Conservation (phyloP, 1,140 invertebrate genomes). For the Dendroctonus ponderosae region DNA sequence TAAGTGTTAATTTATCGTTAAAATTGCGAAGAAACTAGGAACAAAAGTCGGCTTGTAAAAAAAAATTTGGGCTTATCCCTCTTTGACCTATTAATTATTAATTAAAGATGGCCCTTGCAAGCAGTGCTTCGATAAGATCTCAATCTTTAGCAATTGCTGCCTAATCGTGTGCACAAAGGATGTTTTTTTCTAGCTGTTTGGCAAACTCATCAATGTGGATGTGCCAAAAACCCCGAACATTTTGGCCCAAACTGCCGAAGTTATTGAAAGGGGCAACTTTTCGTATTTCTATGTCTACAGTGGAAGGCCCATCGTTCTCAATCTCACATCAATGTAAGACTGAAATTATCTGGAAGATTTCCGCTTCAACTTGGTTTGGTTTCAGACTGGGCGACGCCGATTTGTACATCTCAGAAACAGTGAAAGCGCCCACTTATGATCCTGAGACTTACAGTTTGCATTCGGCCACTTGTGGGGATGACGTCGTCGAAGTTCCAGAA, state of each 20-base stretch:
- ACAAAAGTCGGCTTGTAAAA: too few species aligned
- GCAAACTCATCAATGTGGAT: slow-evolving; percentile 20
- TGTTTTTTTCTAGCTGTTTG: slow-evolving; percentile 19
- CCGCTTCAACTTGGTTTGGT: neutral
- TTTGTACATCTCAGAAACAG: slow-evolving; percentile 56
- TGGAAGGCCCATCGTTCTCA: slow-evolving; percentile 15
- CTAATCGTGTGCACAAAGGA: neutral
- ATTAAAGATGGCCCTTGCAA: too few species aligned
- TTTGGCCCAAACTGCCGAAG: neutral
- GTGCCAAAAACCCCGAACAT: slow-evolving; percentile 7
- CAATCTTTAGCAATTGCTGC: too few species aligned
- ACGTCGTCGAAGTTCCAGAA: slow-evolving; percentile 54
- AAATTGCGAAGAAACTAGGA: too few species aligned
- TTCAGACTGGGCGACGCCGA: slow-evolving; percentile 56
- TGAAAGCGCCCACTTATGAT: slow-evolving; percentile 54
- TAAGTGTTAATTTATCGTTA: too few species aligned
- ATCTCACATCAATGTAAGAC: slow-evolving; percentile 24
- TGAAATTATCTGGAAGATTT: neutral
- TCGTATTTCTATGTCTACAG: slow-evolving; percentile 14
- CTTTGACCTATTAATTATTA: too few species aligned
- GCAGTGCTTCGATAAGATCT: too few species aligned
- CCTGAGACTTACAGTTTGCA: slow-evolving; percentile 56
- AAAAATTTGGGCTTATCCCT: too few species aligned
- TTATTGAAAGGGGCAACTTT: slow-evolving; percentile 15
- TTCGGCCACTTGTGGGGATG: slow-evolving; percentile 59